Base-by-base conservation (phyloP, 2,888 invertebrate species). In the Acholoe squamosa region DNA sequence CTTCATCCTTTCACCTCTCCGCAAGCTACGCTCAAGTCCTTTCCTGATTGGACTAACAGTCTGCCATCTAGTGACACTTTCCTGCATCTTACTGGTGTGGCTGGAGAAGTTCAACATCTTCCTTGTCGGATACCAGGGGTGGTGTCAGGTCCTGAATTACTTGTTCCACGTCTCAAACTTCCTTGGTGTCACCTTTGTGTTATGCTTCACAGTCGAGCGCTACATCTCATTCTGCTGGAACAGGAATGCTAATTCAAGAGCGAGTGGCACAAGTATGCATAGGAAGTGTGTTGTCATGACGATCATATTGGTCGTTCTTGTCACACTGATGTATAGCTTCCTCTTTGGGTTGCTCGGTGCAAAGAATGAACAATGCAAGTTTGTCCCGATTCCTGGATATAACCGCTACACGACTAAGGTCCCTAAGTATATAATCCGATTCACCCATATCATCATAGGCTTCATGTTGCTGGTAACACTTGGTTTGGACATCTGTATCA, bases 141-240 rank as follows among this genome's bases (percentile, higher is more conserved):
- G 52, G 54, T 86, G 86, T 28, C 86, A 86, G 25, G 31, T 86
- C 1, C 56, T 86, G 16, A 86, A 86, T 54, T 86, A 28, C 56
- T 31, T 86, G 25, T 56, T 54, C 52, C 86, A 86, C 5, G 7
- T 56, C 7, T 7, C 86, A 22, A 86, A 56, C 28, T 86, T 86
- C 56, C 86, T 86, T 16, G 86, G 86, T 10, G 86, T 86, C n/a
- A 54, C 86, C 52, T 86, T 86, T 22, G 86, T 86, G 1, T 22
- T 86, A 25, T 16, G 52, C 31, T 86, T 86, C 52, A 86, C 86
- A 0, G 56, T 86, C 0, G 86, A 86, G 28, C 51, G 86, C 14
- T 86, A 86, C 25, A n/a, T 56, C 7, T 86, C 86, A 0, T 86
- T 86, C 56, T 86, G 86, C 56, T 86, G 86, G 86, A n/a, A 54